Conservation (phyloP, 2,888 invertebrate genomes). For the Darwinula stevensoni region DNA sequence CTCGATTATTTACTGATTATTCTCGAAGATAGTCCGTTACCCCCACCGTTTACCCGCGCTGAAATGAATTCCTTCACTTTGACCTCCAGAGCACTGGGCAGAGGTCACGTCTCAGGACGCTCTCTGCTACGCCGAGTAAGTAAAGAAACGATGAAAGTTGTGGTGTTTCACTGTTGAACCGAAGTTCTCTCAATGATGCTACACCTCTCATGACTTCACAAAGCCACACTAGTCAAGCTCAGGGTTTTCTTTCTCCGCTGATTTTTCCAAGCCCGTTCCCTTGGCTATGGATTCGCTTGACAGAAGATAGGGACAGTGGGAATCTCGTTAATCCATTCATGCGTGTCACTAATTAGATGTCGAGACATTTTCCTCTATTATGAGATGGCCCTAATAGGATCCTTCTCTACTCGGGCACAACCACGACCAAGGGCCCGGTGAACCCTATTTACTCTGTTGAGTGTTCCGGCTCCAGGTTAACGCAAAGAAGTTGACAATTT, state of each 20-base stretch:
- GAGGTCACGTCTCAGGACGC: no score
- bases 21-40: no score
- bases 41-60: no score
- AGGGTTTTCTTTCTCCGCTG: constrained; percentile 40
- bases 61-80: no score
- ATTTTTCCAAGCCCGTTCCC: constrained; percentile 33
- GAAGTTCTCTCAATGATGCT: constrained; percentile 25
- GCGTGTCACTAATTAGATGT: constrained; percentile 29
- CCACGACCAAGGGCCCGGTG: no score
- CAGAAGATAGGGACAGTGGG: constrained; percentile 22
- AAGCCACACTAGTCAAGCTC: constrained; percentile 31
- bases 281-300: constrained; percentile 31
- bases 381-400: no score
- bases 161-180: constrained; percentile 19
- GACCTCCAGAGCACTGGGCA: no score
- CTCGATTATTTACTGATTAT: no score
- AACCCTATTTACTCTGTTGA: no score
- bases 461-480: no score
- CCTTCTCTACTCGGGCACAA: no score
- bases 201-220: constrained; percentile 30
- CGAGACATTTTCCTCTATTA: constrained; percentile 26
- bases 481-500: no score
- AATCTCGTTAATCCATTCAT: constrained; percentile 27
- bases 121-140: constrained; percentile 22
- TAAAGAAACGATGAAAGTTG: constrained; percentile 24